Base-by-base conservation (phyloP, 2,888 invertebrate genomes). In the Tolmerus cingulatus region DNA sequence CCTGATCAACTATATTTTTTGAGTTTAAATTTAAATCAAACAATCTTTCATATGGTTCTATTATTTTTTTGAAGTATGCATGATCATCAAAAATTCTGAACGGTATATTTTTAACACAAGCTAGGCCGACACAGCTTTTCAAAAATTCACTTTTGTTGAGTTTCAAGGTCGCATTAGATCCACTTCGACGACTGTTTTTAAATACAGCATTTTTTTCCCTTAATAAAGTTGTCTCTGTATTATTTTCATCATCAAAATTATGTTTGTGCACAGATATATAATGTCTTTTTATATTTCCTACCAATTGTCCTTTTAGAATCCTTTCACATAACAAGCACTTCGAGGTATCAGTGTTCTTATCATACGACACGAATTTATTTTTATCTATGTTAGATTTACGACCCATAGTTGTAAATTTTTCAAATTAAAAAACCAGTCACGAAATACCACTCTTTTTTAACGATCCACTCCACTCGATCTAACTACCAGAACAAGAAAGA, bases 51-150 rank as follows among this genome's bases (percentile, higher is more conserved):
- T 87, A 87, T 7, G 87, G 87, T 5, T 55, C 40, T n/a, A 76
- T 76, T 55, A 87, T 51, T 78, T 86, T 76, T 77, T 87, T 87
- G 55, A 86, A 87, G n/a, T n/a, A 86, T 14, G 14, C 14, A 1
- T 87, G 43, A 14, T 87, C 85, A 55, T 87, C 85, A 14, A 87
- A 87, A 77, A 86, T 86, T 40, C 85, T 85, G 57, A 87, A 87
- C n/a, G 86, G 87, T 37, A 87, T 66, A 86, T 37, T 87, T 77
- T 77, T 74, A 16, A 86, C 55, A 14, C 76, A 30, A n/a, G 86
- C 55, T 5, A 87, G n/a, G 0, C 87, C 87, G 0, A 87, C 78
- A 86, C 87, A 87, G 55, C 57, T 86, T 57, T 27, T 57, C 9
- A 87, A 30, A 76, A 87, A 85, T 27, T 87, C 86, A 40, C 30